A percentile compares a stretch with the other conserved stretches of the same genome.
Conservation (phyloP, 1,140 invertebrate genomes). For the Drosophila pachea region DNA sequence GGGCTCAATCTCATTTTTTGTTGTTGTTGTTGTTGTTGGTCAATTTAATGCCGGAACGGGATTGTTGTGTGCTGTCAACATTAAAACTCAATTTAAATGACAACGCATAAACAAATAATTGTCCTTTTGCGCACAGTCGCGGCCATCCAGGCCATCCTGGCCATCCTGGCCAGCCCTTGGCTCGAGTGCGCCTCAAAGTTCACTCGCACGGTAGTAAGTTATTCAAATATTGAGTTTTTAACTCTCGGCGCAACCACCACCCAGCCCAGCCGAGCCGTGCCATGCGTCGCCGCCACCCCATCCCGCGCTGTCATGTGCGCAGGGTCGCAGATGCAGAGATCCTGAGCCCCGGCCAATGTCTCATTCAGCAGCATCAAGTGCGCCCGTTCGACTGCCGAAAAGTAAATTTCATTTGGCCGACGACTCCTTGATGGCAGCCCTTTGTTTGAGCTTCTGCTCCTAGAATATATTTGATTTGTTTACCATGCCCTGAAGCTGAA, state of each 20-base stretch:
- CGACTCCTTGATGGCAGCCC: slow-evolving; percentile 43
- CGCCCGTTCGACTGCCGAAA: slow-evolving; percentile 46
- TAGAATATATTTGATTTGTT: slow-evolving; percentile 76
- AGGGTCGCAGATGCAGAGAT: slow-evolving; percentile 51
- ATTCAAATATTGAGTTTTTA: slow-evolving; percentile 78
- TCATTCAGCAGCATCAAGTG: slow-evolving; percentile 11
- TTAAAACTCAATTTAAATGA: slow-evolving; percentile 78
- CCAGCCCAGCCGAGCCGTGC: slow-evolving; percentile 6
- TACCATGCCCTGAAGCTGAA: slow-evolving; percentile 65
- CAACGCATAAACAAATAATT: slow-evolving; percentile 77
- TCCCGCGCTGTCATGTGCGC: slow-evolving; percentile 47
- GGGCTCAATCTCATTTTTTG: not conserved
- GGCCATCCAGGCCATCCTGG: slow-evolving; percentile 25
- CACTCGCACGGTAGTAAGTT: slow-evolving; percentile 76
- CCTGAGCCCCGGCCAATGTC: not conserved
- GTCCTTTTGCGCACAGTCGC: slow-evolving; percentile 64
- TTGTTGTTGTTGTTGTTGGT: slow-evolving; percentile 28
- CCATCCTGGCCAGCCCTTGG: slow-evolving; percentile 20
- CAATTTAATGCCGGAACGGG: slow-evolving; percentile 38
- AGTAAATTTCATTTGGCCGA: slow-evolving; percentile 64
- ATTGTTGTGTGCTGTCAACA: slow-evolving; percentile 64
- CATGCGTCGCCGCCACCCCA: slow-evolving; percentile 1
- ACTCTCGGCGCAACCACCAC: slow-evolving; percentile 43
- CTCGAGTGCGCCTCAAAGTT: slow-evolving; percentile 60
- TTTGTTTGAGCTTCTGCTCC: slow-evolving; percentile 73